Conservation (phyloP, 2,888 invertebrate species). For the Deroplatys truncata region DNA sequence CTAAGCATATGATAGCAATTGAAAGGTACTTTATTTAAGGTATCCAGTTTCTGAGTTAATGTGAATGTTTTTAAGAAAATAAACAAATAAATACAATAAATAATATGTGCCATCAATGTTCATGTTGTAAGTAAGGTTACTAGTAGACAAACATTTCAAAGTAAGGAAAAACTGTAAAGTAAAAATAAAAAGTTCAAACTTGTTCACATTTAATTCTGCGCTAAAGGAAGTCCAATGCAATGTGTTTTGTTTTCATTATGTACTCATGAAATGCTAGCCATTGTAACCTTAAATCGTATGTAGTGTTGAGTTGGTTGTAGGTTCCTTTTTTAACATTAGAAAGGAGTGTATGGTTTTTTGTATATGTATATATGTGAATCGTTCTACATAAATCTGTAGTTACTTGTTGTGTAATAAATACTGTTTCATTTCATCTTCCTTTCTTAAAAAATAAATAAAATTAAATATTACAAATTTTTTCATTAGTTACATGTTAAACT, state of each 20-base stretch:
- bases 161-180: not conserved
- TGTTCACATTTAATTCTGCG: not conserved
- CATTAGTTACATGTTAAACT: not conserved
- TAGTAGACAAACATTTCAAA: not conserved
- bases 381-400: not conserved
- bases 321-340: conserved; percentile 5
- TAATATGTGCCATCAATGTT: conserved; percentile 15
- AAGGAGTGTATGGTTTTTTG: conserved; percentile 10
- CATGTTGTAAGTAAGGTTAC: not conserved
- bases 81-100: not conserved
- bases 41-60: conserved; percentile 6
- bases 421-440: conserved; percentile 14
- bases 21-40: not conserved
- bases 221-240: not conserved
- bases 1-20: not conserved
- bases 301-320: not conserved
- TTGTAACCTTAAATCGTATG: not conserved
- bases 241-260: not conserved
- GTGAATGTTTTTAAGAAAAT: not conserved
- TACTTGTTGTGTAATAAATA: conserved; percentile 16
- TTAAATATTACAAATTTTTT: not conserved
- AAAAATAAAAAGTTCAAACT: not conserved
- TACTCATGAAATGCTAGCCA: conserved; percentile 2
- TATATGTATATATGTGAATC: conserved; percentile 16
- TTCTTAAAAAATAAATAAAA: conserved; percentile 13